phyloP scores from a whole-genome alignment of 2,113 vertebrate genomes.

The Xiphophorus hellerii region DNA sequence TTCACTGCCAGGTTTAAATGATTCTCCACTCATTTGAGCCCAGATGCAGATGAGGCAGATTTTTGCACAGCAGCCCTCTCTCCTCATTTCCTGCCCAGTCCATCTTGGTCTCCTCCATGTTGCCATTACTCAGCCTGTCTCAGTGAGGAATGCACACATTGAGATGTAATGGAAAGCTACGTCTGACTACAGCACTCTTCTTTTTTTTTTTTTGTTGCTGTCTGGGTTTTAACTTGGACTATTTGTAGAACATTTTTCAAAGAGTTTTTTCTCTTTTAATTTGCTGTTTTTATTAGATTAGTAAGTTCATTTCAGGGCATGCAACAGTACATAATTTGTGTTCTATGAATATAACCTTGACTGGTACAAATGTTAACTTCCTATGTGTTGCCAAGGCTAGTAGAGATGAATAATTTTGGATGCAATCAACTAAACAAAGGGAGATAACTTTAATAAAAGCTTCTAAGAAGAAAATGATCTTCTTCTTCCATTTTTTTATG shows the following conservation, averaged over 20 bases:
- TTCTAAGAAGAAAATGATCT: no score
- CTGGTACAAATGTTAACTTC: no score
- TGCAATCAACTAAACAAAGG: no score
- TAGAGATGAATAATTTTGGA: no score
- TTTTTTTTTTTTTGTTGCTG: background rate
- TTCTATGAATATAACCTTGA: no score
- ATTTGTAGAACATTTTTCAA: background rate
- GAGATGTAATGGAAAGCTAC: background rate
- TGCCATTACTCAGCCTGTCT: background rate
- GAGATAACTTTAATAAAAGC: no score
- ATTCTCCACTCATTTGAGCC: background rate
- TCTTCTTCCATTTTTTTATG: no score
- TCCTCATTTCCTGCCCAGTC: slow-evolving; percentile 6
- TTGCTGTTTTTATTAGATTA: slow-evolving; percentile 15
- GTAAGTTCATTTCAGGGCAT: background rate
- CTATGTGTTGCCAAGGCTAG: no score
- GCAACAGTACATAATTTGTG: slow-evolving; percentile 6
- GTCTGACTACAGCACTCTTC: slow-evolving; percentile 1
- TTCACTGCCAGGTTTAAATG: slow-evolving; percentile 6
- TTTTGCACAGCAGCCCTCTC: slow-evolving; percentile 11
- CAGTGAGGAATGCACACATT: background rate
- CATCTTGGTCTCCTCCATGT: background rate
- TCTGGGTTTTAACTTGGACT: background rate
- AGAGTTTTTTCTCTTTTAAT: slow-evolving; percentile 1
- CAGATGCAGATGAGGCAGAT: slow-evolving; percentile 29